Percentiles rank a stretch among this genome's conserved stretches.
Evolutionary conservation across 2,888 invertebrate species (phyloP).

Genomic region (Pyralis farinalis): DNA sequence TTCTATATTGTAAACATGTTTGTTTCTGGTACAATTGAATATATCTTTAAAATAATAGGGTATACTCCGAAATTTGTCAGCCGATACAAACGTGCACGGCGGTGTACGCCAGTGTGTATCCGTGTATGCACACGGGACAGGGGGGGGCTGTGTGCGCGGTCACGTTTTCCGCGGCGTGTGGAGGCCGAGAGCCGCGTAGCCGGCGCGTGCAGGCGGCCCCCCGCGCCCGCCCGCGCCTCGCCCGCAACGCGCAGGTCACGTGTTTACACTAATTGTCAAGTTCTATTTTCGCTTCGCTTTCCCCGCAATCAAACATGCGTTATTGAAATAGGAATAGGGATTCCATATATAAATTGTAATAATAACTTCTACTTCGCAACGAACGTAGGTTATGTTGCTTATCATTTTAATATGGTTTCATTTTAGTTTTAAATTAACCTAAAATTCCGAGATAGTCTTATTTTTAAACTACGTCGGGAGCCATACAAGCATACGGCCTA

Average conservation of each 20-base stretch:
- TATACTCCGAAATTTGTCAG: conserved; percentile 32
- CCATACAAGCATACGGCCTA: no score
- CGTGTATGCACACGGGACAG: conserved; percentile 11
- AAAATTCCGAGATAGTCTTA: no score
- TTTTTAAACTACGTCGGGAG: no score
- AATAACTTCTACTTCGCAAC: no score
- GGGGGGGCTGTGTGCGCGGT: conserved; percentile 37
- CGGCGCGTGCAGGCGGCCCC: conserved; percentile 39
- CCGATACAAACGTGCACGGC: conserved; percentile 43
- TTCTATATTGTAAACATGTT: no score
- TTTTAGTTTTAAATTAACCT: no score
- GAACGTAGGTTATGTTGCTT: no score
- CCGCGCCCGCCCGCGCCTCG: conserved; percentile 20
- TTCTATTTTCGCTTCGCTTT: conserved; percentile 60
- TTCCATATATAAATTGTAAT: no score
- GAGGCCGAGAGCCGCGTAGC: conserved; percentile 41
- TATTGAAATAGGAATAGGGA: no score
- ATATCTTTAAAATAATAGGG: conserved; percentile 20
- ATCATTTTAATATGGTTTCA: no score
- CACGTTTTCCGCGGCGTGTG: conserved; percentile 73
- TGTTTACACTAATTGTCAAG: conserved; percentile 30
- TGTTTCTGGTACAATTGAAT: no score
- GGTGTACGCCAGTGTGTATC: conserved; percentile 23
- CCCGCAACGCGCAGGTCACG: conserved; percentile 33
- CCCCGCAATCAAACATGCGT: no score